Evolutionary conservation across 2,888 invertebrate genomes (phyloP), one percentile per base, ranked within the genome.

Genomic region (Hedya salicella): DNA sequence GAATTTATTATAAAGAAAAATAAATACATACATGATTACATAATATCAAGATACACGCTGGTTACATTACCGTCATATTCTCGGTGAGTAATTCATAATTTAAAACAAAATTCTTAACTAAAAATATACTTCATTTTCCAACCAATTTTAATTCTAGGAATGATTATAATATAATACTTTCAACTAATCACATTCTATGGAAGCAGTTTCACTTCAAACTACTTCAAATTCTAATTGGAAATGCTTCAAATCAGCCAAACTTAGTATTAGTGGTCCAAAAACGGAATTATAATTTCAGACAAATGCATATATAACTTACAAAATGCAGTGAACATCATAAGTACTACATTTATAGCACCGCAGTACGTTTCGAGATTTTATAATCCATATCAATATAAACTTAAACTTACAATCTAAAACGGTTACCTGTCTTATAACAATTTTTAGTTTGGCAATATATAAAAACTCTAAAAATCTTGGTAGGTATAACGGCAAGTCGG

Each of bases 11-110:
- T 79, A 78, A 82, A 80, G 78, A 82, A 63, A 80, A 83, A 82
- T 76, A 76, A 83, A 87, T 85, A 87, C 82, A 87, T 36, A 86
- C 78, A 83, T 85, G 84, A 85, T 85, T 86, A 85, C 75, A 82
- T 74, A 75, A 77, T 75, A 73, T 75, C 78, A 79, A 81, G 78
- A 85, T 68, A 70, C 70, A 74, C 66, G 67, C 69, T 69, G 48
- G 68, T 69, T 74, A 70, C 63, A 68, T 65, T 56, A 56, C 66
- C 57, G 62, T 52, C 62, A 71, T 61, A 62, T 62, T 40, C 6
- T 53, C 40, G 19, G 39, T 44, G 59, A 72, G 64, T 68, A 79
- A 73, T 80, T 80, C 80, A 83, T 85, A 82, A 78, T 78, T 77
- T 78, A 75, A 78, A 79, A 78, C 74, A 78, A 80, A 78, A 77